A percentile compares a stretch with the other conserved stretches of the same genome.
Conservation (phyloP, 2,797 vertebrate genomes). For the Brotogeris chrysoptera region DNA sequence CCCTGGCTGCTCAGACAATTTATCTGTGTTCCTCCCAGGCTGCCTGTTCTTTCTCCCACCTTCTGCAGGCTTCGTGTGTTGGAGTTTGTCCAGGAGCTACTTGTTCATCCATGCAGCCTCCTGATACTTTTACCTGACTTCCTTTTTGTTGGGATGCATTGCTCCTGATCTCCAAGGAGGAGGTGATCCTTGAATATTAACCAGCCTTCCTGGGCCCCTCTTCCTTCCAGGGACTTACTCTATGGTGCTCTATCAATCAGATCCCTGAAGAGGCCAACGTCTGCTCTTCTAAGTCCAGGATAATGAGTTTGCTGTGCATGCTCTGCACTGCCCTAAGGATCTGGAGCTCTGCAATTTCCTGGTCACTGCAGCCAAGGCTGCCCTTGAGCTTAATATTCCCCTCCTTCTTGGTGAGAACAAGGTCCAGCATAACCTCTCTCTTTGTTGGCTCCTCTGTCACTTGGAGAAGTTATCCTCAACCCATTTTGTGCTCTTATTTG, state of each 20-base stretch:
- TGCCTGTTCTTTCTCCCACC: not conserved
- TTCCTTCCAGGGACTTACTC: not conserved
- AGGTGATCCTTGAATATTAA: not conserved
- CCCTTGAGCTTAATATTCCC: not conserved
- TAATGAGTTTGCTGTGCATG: not conserved
- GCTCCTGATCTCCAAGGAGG: not conserved
- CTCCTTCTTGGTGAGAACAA: not conserved
- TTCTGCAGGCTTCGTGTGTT: not conserved
- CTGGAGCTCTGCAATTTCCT: not conserved
- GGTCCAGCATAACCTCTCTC: not conserved
- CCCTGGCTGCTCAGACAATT: not conserved
- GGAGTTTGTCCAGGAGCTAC: not conserved
- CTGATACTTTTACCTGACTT: not conserved
- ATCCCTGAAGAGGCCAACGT: not conserved
- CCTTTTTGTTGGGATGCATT: not conserved
- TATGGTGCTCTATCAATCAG: not conserved
- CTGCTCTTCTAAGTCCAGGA: not conserved
- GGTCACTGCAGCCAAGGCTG: not conserved
- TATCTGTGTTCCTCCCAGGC: not conserved
- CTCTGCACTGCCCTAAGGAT: not conserved
- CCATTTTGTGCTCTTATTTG: not conserved
- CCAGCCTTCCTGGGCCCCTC: not conserved
- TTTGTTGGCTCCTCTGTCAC: accelerated
- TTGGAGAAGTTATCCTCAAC: not conserved
- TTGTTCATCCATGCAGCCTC: not conserved